Conservation (phyloP, 2,888 invertebrate species). For the Thysanoteuthis rhombus region DNA sequence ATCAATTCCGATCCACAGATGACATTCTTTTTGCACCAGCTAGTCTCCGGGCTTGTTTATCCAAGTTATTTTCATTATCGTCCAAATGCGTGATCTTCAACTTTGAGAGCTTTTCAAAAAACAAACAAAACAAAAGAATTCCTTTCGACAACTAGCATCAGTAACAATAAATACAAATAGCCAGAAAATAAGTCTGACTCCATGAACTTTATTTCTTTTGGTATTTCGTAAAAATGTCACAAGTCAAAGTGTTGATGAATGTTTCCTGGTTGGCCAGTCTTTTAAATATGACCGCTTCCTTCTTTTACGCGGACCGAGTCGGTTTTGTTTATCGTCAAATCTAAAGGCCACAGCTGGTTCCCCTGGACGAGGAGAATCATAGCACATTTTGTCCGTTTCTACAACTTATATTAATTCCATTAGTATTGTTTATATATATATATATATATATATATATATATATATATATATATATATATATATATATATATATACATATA, state of each 20-base stretch:
- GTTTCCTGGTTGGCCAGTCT: neutral
- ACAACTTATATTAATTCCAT: no score
- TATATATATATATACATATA: no score
- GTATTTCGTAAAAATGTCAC: neutral
- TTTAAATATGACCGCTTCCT: slow-evolving; percentile 12
- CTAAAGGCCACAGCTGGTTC: neutral
- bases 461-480: no score
- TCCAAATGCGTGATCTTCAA: no score
- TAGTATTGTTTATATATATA: no score
- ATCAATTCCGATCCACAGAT: no score
- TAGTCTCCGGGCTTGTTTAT: no score
- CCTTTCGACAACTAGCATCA: neutral
- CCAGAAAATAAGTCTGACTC: neutral
- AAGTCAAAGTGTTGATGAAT: neutral
- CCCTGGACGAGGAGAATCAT: neutral
- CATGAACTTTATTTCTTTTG: neutral
- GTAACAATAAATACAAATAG: neutral
- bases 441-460: no score
- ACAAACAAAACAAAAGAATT: neutral
- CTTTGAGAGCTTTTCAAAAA: no score
- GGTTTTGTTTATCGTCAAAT: neutral
- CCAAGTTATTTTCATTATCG: no score
- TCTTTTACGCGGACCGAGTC: neutral
- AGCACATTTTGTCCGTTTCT: neutral
- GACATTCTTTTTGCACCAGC: no score